Evolutionary conservation across 2,888 invertebrate species (phyloP).

Genomic region (Campaea margaritaria): DNA sequence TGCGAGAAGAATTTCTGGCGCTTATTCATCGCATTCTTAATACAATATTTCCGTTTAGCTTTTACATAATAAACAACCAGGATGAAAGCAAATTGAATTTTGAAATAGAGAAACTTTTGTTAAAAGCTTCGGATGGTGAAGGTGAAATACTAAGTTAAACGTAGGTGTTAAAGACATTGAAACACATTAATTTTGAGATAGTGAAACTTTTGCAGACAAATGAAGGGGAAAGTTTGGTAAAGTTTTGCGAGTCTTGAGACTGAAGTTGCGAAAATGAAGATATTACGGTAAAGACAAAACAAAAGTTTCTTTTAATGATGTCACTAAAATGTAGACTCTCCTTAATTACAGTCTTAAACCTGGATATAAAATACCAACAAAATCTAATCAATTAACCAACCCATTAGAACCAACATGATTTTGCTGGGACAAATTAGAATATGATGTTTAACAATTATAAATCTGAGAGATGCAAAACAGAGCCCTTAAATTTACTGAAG

Average conservation of each 20-base stretch:
- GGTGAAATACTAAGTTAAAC: constrained; percentile 3
- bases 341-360: too few relatives aligned
- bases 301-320: background rate
- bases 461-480: too few relatives aligned
- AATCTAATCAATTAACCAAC: too few relatives aligned
- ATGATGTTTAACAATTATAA: too few relatives aligned
- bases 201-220: constrained; percentile 24
- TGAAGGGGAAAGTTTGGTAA: constrained; percentile 21
- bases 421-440: too few relatives aligned
- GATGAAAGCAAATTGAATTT: constrained; percentile 3
- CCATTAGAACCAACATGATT: too few relatives aligned
- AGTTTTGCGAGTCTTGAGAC: constrained; percentile 7
- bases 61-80: constrained; percentile 13
- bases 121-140: background rate
- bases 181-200: constrained; percentile 22
- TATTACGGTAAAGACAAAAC: background rate
- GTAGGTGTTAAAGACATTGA: constrained; percentile 17
- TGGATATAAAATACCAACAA: too few relatives aligned
- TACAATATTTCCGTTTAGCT: constrained; percentile 20
- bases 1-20: constrained; percentile 29
- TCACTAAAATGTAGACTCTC: background rate
- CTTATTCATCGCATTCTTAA: constrained; percentile 38
- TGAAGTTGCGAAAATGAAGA: constrained; percentile 10
- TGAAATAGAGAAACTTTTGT: constrained; percentile 4
- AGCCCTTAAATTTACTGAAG: too few relatives aligned